phyloP scores from a whole-genome alignment of 2,797 vertebrate species.

The Myotis pilosus region DNA sequence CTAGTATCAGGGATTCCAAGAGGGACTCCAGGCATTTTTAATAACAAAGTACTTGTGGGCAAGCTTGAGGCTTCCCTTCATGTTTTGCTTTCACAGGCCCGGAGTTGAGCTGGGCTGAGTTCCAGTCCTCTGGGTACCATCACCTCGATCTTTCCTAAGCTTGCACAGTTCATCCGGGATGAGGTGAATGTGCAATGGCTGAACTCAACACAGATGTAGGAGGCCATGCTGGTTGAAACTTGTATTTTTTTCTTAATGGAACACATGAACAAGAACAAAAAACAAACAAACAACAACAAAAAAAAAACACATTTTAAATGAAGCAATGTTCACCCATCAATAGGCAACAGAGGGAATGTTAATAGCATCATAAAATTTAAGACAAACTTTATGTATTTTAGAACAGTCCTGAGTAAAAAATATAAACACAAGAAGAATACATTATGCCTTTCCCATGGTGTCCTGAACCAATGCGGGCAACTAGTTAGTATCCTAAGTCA shows the following conservation, averaged over 20 bases:
- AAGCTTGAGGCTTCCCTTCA: not conserved
- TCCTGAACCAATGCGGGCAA: not conserved
- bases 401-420: not conserved
- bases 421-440: not conserved
- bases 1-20: not conserved
- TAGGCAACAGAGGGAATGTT: not conserved
- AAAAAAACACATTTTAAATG: not conserved
- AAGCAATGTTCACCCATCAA: not conserved
- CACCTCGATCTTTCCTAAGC: not conserved
- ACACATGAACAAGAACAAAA: not conserved
- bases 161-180: not conserved
- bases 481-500: not conserved
- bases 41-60: not conserved
- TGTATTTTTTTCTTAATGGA: not conserved
- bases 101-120: not conserved
- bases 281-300: not conserved
- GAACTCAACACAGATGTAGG: not conserved
- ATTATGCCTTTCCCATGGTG: not conserved
- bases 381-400: not conserved
- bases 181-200: not conserved
- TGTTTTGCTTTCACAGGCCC: not conserved
- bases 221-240: not conserved
- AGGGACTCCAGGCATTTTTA: fast-evolving
- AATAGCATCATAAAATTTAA: not conserved
- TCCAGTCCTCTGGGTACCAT: not conserved